phyloP scores from a whole-genome alignment of 2,113 vertebrate species.

The Mus pahari region DNA sequence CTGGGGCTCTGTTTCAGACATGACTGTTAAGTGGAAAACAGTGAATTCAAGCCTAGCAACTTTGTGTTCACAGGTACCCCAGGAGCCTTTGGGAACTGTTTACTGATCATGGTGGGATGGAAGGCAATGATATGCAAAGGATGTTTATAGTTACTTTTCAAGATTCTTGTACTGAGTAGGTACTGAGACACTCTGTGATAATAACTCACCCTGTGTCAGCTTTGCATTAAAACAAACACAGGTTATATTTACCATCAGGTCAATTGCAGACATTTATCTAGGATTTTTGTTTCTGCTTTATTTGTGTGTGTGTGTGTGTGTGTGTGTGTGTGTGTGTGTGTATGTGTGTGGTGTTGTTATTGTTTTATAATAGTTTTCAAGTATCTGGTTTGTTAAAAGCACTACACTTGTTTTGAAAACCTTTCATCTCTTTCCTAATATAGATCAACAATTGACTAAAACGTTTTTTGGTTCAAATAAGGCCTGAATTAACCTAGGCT shows the following conservation, averaged over 20 bases:
- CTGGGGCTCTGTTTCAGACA: neutral
- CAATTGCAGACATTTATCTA: neutral
- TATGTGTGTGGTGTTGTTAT: no score
- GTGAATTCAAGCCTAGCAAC: neutral
- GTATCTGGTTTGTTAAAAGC: neutral
- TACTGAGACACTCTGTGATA: neutral
- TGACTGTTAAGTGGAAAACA: neutral
- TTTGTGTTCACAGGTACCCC: neutral
- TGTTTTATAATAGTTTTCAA: constrained; percentile 2
- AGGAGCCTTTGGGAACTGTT: neutral
- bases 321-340: no score
- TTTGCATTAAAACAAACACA: neutral
- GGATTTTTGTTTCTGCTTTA: neutral
- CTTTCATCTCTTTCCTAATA: neutral
- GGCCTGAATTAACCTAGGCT: neutral
- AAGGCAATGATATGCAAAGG: neutral
- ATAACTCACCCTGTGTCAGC: neutral
- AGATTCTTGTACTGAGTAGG: neutral
- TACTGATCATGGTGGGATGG: neutral
- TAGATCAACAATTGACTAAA: constrained; percentile 9
- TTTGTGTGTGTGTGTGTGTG: no score
- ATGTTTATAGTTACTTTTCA: neutral
- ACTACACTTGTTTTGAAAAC: neutral
- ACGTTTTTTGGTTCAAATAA: neutral
- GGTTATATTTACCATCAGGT: neutral